Evolutionary conservation across 2,797 vertebrate genomes (phyloP).

Genomic region (Passerculus sandwichensis): DNA sequence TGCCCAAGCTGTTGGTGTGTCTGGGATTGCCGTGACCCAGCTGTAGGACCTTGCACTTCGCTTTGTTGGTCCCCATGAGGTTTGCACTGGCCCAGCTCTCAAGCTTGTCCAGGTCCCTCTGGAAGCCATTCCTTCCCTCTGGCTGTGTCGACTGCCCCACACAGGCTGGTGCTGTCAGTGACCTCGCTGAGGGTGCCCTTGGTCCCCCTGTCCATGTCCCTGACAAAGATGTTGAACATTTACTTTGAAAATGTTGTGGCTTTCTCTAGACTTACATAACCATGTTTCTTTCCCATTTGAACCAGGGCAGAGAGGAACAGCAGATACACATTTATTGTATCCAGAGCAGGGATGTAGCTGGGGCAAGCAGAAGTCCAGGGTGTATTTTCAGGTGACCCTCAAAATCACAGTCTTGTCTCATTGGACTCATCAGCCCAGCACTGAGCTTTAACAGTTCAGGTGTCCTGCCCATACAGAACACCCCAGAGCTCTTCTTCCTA

Average conservation of each 20-base stretch:
- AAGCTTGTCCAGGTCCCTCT: no score
- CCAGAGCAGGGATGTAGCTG: accelerated
- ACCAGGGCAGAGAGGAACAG: not conserved
- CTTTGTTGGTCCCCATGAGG: no score
- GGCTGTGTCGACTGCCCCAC: no score
- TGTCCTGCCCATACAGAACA: accelerated
- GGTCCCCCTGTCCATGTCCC: no score
- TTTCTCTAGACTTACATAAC: not conserved
- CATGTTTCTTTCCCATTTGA: not conserved
- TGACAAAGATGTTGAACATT: not conserved
- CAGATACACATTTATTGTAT: accelerated
- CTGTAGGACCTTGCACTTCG: no score
- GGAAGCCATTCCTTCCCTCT: no score
- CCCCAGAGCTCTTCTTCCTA: not conserved
- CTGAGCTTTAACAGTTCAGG: not conserved
- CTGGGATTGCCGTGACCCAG: no score
- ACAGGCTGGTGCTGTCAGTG: no score
- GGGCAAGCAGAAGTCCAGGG: not conserved
- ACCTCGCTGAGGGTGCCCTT: no score
- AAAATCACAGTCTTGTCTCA: not conserved
- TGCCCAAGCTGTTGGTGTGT: no score
- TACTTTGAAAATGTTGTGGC: not conserved
- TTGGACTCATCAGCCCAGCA: not conserved
- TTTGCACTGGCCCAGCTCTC: no score
- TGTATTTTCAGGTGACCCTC: not conserved